These are phyloP conservation scores for Aleiodes testaceus DNA, from an alignment of 2,888 invertebrate genomes.

Conservation along the genomic window DNA sequence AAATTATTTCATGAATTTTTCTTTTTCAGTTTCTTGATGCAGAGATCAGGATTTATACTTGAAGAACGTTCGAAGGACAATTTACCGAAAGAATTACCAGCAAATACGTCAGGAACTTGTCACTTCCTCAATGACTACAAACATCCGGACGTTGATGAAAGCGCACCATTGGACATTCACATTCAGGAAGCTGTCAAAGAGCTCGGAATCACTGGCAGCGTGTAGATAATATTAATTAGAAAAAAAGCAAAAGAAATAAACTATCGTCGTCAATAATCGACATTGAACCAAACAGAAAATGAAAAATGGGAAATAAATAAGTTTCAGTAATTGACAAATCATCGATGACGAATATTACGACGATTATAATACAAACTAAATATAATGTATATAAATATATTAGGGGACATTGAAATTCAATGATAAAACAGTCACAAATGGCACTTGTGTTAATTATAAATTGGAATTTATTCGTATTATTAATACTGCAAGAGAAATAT, in stretches of 20 bases:
- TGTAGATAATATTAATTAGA: constrained; percentile 59
- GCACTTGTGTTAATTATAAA: constrained; percentile 16
- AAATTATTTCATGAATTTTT: neutral
- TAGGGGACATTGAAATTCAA: constrained; percentile 1
- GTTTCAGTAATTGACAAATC: constrained; percentile 32
- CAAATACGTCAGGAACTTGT: constrained; percentile 86
- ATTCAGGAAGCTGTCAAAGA: constrained; percentile 80
- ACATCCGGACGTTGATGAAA: constrained; percentile 80
- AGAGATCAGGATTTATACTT: constrained; percentile 84
- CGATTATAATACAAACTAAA: constrained; percentile 28
- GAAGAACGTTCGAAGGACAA: constrained; percentile 84
- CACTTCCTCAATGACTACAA: constrained; percentile 88
- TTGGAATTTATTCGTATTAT: constrained; percentile 14
- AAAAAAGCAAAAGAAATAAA: constrained; percentile 13
- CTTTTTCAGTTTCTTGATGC: constrained; percentile 80
- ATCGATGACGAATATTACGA: constrained; percentile 15
- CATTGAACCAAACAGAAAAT: constrained; percentile 18
- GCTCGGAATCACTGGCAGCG: constrained; percentile 76
- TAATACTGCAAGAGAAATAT: neutral
- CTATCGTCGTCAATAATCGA: constrained; percentile 26
- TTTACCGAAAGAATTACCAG: constrained; percentile 89
- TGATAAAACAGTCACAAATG: constrained; percentile 2
- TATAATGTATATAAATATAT: constrained; percentile 27
- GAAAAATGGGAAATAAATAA: too few species aligned
- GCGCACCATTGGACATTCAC: constrained; percentile 79